Base-by-base conservation (phyloP, 2,797 vertebrate genomes). In the Gymnocypris eckloni region DNA sequence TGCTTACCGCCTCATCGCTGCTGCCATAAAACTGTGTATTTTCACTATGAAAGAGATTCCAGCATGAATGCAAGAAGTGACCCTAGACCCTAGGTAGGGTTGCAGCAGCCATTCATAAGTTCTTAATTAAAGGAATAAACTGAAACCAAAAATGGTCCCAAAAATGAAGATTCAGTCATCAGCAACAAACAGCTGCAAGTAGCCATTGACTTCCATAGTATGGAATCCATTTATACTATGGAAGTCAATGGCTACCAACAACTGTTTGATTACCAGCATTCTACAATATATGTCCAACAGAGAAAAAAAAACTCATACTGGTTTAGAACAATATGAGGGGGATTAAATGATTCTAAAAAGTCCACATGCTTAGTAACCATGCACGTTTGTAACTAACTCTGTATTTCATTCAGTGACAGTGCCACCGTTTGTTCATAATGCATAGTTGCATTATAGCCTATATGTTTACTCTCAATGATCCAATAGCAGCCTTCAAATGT, bases 1-100 rank as follows among this genome's bases (percentile, higher is more conserved):
- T 37, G 83, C 66, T 84, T 71, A 78, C 16, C 56, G 61, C 61
- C 64, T 78, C n/a, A 20, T 43, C 73, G 45, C 22, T 25, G 11
- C 50, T 45, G 12, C 61, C 75, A 59, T 71, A 48, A 85, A 85
- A 69, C 64, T 25, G 18, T 5, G 13, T 59, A 28, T 41, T 64
- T 79, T 71, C 52, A 71, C n/a, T 22, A 52, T 39, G 2, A 18
- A 77, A 69, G 59, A 77, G 45, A 77, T 77, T 84, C 10, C 10
- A 25, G 25, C 6, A 79, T 71, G 64, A 43, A 45, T 67, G 18
- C n/a, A 13, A 56, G 48, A 84, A 12, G 22, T 48, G 16, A 50
- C 43, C 79, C 61, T 22, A 61, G 76, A 1, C 39, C 39, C 64
- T 4, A 25, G 59, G 22, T 8, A 66, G 28, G 12, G 64, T 66